phyloP scores from a whole-genome alignment of 2,888 invertebrate genomes.

The Lasioglossum pauxillum region DNA sequence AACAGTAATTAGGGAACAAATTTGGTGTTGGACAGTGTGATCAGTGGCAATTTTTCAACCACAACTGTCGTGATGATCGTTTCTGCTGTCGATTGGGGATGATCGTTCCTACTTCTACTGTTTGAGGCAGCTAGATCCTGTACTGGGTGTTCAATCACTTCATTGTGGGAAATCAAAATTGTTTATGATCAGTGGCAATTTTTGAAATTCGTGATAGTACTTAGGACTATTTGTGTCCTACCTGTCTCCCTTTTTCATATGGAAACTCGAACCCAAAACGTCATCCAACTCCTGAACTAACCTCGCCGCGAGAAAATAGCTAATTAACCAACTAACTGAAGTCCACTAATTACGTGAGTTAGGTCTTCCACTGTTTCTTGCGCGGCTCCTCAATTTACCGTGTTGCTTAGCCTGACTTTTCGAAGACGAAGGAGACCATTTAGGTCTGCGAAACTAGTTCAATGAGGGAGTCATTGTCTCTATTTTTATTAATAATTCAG shows the following conservation, averaged over 20 bases:
- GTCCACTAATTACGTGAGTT: slow-evolving; percentile 5
- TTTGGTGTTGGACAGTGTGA: too few species aligned
- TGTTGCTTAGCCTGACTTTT: background rate
- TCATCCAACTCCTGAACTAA: background rate
- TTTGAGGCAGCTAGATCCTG: too few species aligned
- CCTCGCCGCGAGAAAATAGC: background rate
- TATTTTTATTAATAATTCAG: background rate
- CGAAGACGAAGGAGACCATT: background rate
- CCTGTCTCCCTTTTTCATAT: background rate
- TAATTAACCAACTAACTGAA: slow-evolving; percentile 1
- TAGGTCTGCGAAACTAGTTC: background rate
- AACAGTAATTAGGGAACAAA: too few species aligned
- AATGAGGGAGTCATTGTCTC: background rate
- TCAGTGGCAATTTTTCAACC: too few species aligned
- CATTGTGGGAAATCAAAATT: too few species aligned
- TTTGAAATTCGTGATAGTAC: too few species aligned
- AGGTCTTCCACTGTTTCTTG: background rate
- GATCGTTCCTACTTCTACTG: background rate
- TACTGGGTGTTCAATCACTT: too few species aligned
- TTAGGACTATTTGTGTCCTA: too few species aligned
- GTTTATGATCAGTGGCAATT: too few species aligned
- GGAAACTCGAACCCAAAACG: background rate
- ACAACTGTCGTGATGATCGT: too few species aligned
- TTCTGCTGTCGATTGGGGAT: background rate
- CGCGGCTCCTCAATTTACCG: background rate